Percentiles rank a stretch among this genome's conserved stretches.
Evolutionary conservation across 2,888 invertebrate genomes (phyloP).

Genomic region (Gortyna flavago): DNA sequence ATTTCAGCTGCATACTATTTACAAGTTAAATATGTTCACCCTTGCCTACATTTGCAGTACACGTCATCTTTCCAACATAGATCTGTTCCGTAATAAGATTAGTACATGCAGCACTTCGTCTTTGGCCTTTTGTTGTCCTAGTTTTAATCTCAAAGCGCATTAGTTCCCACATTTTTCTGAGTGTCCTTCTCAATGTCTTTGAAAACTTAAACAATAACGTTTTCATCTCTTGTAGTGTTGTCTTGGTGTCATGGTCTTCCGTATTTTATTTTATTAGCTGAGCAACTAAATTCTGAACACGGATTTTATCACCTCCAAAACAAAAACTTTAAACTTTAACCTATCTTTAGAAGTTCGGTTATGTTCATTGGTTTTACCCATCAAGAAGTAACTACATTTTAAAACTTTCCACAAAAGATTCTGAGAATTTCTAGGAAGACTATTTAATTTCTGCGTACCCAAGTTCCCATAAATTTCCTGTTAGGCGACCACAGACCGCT

Average conservation of each 20-base stretch:
- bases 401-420: conserved; percentile 21
- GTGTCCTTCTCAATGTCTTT: conserved; percentile 33
- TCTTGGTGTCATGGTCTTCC: not conserved
- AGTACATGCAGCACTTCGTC: conserved; percentile 39
- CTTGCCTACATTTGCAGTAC: conserved; percentile 49
- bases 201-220: not conserved
- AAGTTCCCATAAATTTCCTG: conserved; percentile 60
- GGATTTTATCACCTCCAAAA: not conserved
- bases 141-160: conserved; percentile 23
- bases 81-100: conserved; percentile 58
- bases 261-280: not conserved
- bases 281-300: not conserved
- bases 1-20: conserved; percentile 58
- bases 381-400: not conserved
- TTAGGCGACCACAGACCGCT: conserved; percentile 60
- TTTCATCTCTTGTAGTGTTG: not conserved
- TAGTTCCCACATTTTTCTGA: conserved; percentile 34
- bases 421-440: conserved; percentile 28
- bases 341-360: not conserved
- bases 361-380: conserved; percentile 10
- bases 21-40: conserved; percentile 59
- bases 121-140: conserved; percentile 43
- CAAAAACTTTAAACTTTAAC: not conserved
- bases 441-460: conserved; percentile 32
- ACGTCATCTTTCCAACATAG: conserved; percentile 61